Percentiles rank a stretch among this genome's conserved stretches.
Conservation (phyloP, 2,888 invertebrate species). For the Drosophila fulvimacula region DNA sequence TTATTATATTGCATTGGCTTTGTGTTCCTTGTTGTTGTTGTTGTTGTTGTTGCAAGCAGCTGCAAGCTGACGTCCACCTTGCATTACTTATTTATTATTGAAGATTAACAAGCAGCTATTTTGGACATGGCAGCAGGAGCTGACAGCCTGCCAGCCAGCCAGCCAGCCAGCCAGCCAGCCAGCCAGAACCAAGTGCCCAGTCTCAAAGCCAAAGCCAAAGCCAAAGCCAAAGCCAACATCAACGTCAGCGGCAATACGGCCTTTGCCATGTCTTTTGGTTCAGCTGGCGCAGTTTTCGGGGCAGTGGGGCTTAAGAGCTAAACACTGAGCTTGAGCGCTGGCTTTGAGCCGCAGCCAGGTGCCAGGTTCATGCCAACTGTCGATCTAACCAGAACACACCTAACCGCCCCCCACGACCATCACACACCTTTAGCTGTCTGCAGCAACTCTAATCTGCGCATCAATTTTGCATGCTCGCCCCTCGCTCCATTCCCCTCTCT, state of each 20-base stretch:
- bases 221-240: conserved; percentile 35
- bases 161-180: conserved; percentile 3
- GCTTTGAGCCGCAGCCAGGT: conserved; percentile 23
- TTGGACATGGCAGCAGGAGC: conserved; percentile 42
- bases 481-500: not conserved
- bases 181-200: conserved; percentile 17
- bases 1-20: conserved; percentile 77
- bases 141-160: conserved; percentile 22
- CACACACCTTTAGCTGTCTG: conserved; percentile 1
- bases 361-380: conserved; percentile 30
- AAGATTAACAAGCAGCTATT: conserved; percentile 75
- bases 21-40: conserved; percentile 49
- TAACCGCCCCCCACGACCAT: not conserved
- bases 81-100: conserved; percentile 76
- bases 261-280: conserved; percentile 22
- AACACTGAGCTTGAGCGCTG: conserved; percentile 24
- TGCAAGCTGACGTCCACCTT: conserved; percentile 66
- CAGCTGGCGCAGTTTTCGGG: not conserved
- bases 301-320: conserved; percentile 15
- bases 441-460: conserved; percentile 56
- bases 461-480: conserved; percentile 61
- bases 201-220: conserved; percentile 25
- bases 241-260: conserved; percentile 44
- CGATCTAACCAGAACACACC: conserved; percentile 41
- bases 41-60: conserved; percentile 35